Base-by-base conservation (phyloP, 2,797 vertebrate species). In the Sebastes cheni region DNA sequence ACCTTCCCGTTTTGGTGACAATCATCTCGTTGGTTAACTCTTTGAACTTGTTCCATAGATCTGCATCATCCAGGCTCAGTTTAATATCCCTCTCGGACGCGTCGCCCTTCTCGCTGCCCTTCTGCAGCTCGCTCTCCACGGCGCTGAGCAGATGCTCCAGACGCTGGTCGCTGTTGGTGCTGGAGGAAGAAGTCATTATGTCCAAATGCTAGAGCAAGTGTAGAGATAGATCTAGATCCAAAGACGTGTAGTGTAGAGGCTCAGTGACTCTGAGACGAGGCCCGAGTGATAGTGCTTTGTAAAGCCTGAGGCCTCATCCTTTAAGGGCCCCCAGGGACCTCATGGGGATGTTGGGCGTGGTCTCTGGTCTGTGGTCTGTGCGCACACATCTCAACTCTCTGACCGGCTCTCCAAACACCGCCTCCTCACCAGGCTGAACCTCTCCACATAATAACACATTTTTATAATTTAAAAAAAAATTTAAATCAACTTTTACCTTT, bases 21-120 rank as follows among this genome's bases (percentile, higher is more conserved):
- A 97, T 97, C 96, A 97, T 97, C 83, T 97, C 96, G 87, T 97
- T 97, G 68, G 96, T 97, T 2, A 97, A 80, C 83, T 96, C 96
- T 90, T 96, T 96, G 83, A 97, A 97, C 82, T 96, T 96, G 91
- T 81, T 94, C 96, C 96, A 97, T 52, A 97, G 76, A 29, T 96
- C 96, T 1, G 93, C 93, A 27, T 97, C 96, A 9, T 97, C 96
- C 73, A 97, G 94, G 0, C 85, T 90, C 72, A 96, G 90, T 88
- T 96, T 96, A 88, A 97, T 96, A 92, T 97, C 96, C 90, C 95
- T 79, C 92, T 97, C 96, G 4, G 95, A 95, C 5, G 93, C 91
- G 83, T 96, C 96, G 5, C 96, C 96, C 74, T 96, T 96, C 89
- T 96, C 96, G 88, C 95, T 95, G 83, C 96, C 96, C 77, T 95